Evolutionary conservation across 2,797 vertebrate genomes (phyloP).

Genomic region (Anisognathus igniventris): DNA sequence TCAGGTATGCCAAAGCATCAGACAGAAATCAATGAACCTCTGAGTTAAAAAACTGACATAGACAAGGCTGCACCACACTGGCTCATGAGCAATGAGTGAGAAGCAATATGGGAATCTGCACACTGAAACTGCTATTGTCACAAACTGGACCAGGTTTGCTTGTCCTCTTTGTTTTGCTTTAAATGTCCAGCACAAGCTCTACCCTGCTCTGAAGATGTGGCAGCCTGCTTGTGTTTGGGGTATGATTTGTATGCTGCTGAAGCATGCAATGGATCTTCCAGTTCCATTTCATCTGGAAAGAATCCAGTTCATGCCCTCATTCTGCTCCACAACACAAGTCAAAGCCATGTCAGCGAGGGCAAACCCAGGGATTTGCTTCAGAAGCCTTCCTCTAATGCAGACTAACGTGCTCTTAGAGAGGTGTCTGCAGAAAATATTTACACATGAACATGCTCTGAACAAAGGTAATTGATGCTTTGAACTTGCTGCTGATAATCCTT

Average conservation of each 20-base stretch:
- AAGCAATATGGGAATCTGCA: background rate
- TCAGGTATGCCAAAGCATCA: background rate
- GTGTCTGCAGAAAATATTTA: background rate
- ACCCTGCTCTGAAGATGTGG: background rate
- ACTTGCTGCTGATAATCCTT: background rate
- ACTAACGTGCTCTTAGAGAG: background rate
- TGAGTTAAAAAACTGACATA: background rate
- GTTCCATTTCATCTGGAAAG: background rate
- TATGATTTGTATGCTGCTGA: background rate
- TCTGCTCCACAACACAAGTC: background rate
- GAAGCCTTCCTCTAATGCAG: background rate
- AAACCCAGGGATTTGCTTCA: background rate
- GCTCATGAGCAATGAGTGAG: background rate
- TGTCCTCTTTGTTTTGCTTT: background rate
- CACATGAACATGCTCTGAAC: background rate
- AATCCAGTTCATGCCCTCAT: background rate
- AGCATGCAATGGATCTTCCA: background rate
- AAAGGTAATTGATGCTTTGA: background rate
- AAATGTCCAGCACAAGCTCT: background rate
- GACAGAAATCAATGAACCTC: background rate
- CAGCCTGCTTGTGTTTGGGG: background rate
- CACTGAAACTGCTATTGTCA: background rate
- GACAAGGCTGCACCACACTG: background rate
- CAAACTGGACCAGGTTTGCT: background rate
- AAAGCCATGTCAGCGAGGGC: background rate